Percentiles rank a stretch among this genome's conserved stretches.
These are phyloP conservation scores for Gephyroberyx darwinii DNA, from an alignment of 2,797 vertebrate species.

Conservation along the genomic window DNA sequence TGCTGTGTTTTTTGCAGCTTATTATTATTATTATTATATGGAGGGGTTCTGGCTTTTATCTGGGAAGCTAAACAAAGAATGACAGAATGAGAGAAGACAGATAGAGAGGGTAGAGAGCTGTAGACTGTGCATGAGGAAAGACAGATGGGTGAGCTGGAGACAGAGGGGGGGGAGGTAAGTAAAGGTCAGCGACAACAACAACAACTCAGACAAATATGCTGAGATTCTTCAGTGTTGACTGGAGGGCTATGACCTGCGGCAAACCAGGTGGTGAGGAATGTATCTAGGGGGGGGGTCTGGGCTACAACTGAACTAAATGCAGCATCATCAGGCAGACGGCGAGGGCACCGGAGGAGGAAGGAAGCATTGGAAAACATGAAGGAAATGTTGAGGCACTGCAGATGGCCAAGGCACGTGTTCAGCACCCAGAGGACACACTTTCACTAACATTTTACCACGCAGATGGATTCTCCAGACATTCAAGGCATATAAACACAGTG, in stretches of 20 bases:
- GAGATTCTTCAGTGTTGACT: slow-evolving; percentile 56
- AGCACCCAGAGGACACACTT: slow-evolving; percentile 26
- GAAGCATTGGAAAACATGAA: slow-evolving; percentile 39
- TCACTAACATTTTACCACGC: slow-evolving; percentile 23
- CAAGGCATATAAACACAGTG: neutral
- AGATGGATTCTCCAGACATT: slow-evolving; percentile 35
- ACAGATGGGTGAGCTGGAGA: slow-evolving; percentile 12
- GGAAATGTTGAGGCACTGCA: slow-evolving; percentile 46
- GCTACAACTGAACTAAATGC: no score
- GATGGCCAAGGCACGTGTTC: slow-evolving; percentile 44
- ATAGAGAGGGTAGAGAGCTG: slow-evolving; percentile 4
- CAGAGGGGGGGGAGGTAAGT: neutral
- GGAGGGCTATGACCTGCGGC: slow-evolving; percentile 8
- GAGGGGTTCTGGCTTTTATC: slow-evolving; percentile 36
- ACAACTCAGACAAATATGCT: slow-evolving; percentile 27
- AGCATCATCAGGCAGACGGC: neutral
- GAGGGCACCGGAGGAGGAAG: slow-evolving; percentile 33
- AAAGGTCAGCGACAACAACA: slow-evolving; percentile 1
- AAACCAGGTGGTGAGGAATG: slow-evolving; percentile 8
- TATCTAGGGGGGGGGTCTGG: neutral
- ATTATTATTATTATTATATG: no score
- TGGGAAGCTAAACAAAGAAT: neutral
- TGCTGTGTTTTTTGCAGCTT: neutral
- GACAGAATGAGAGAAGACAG: slow-evolving; percentile 13
- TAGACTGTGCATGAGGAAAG: slow-evolving; percentile 15